Evolutionary conservation across 2,113 vertebrate genomes (phyloP), one percentile per base, ranked within the genome.

Genomic region (Synodontis membranacea): DNA sequence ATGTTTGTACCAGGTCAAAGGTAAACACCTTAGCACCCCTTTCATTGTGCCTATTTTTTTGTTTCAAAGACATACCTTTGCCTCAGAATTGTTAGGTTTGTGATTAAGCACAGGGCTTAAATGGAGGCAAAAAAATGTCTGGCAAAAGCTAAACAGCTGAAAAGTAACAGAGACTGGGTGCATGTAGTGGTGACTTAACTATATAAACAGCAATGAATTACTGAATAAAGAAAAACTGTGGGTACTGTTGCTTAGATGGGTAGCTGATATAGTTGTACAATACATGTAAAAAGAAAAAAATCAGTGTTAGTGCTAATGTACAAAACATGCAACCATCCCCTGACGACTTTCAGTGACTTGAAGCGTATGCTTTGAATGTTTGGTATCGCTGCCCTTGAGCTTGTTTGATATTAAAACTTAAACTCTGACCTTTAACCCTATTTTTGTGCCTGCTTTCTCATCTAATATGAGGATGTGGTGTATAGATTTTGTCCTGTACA

Each of bases 341-440:
- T 88, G 15, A 54, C 72, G 62, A 58, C 28, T 79, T 87, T 92
- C 90, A 90, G 91, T 93, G 93, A 92, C 91, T 86, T 91, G 85
- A 90, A 70, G 92, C 91, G 93, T 93, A 93, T 94, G 94, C 93
- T 94, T 91, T 94, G 93, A 95, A 93, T 95, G 94, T 95, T 94
- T 93, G 90, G 92, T 94, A 93, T 91, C 92, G 91, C 84, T 84
- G 62, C 87, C 93, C 91, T 92, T 88, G 84, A 90, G 90, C 93
- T 93, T 92, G 90, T 88, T 91, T 91, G 88, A 90, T 88, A 88
- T 52, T 42, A 89, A 90, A 91, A 91, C 91, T 93, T 92, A 42
- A 56, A 75, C 84, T 79, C 83, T 84, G 70, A 50, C 44, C 82
- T 92, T 93, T 90, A 87, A 88, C 84, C 80, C 90, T 90, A 87